Evolutionary conservation across 2,888 invertebrate genomes (phyloP), one percentile per base, ranked within the genome.

Genomic region (Pandemis corylana): DNA sequence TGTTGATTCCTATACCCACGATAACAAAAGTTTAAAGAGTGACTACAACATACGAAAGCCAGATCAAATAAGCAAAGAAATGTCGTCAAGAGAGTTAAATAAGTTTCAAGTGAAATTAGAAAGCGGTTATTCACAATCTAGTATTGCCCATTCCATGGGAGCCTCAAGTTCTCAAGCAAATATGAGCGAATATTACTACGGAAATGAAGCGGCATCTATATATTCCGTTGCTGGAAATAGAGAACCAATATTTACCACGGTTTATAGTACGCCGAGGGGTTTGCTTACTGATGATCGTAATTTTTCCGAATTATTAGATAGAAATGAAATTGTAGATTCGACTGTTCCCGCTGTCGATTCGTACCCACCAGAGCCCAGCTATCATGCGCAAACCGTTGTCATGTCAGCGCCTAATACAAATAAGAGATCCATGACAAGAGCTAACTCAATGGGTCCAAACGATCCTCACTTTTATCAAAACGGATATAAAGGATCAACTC

Each of bases 141-240:
- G 91, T 77, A 80, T 86, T 74, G 78, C 87, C 12, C 91, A 85
- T 84, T 82, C 91, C 46, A 81, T 84, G 75, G 77, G 85, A 49
- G 84, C 84, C 77, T 86, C 88, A 84, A 86, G 81, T 77, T 85
- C 87, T 69, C 89, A 87, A 84, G 85, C 83, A 77, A 93, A 89
- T 83, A 86, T 92, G 77, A 86, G 86, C 73, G 94, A 94, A 81
- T 93, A 89, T 83, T 94, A 92, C 83, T 94, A 93, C 77, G 86
- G 90, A 68, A 92, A 90, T 80, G 94, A 96, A 84, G 95, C 95
- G 69, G 95, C 96, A 20, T 96, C 96, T 53, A 97, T 97, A 85
- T 97, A 97, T 85, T 97, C 97, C 2, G 96, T 97, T 20, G 97
- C 97, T 66, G 97, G 97, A 65, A 96, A 97, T 90, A 95, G 96